Evolutionary conservation across 2,113 vertebrate species (phyloP), one percentile per base, ranked within the genome.

Genomic region (Notothenia rossii): DNA sequence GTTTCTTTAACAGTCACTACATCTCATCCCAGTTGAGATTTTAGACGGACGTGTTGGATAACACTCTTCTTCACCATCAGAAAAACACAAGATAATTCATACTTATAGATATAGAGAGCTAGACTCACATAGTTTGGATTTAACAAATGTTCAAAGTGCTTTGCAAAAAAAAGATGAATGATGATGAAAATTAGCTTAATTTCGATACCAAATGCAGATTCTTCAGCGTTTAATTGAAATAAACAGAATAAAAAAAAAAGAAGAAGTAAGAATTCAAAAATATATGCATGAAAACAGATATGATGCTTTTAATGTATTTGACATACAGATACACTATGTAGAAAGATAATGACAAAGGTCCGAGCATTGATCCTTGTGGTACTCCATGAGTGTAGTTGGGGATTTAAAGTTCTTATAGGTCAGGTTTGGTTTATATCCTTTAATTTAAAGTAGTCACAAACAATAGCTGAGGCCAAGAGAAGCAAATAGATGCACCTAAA

Each of bases 381-480:
- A 29, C 64, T 56, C 71, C 25, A 14, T 25, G 2, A 55, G 9
- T 25, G 13, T 53, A n/a, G 46, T 2, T 3, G 5, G 43, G 33
- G 33, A 25, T 61, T 53, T 40, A 10, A 8, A 54, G 22, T 17
- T 40, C 36, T 40, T 6, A 40, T 40, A 40, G 64, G 43, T 54
- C 15, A 61, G 18, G 29, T n/a, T 50, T 56, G 20, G 56, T 56
- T 63, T 70, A 14, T 50, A 51, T 65, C 46, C 54, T 50, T 46
- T 29, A 51, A 20, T 62, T 36, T 69, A 29, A 65, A 58, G 46
- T 45, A 14, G 33, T 79, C 36, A 49, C 20, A 45, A 60, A 18
- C 54, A 54, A 50, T 69, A 53, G 81, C 55, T 29, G 10, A 51
- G 22, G 40, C 51, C 59, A 54, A 22, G 63, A 60, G 36, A 77